Evolutionary conservation across 2,888 invertebrate species (phyloP).

Genomic region (Eulithis prunata): DNA sequence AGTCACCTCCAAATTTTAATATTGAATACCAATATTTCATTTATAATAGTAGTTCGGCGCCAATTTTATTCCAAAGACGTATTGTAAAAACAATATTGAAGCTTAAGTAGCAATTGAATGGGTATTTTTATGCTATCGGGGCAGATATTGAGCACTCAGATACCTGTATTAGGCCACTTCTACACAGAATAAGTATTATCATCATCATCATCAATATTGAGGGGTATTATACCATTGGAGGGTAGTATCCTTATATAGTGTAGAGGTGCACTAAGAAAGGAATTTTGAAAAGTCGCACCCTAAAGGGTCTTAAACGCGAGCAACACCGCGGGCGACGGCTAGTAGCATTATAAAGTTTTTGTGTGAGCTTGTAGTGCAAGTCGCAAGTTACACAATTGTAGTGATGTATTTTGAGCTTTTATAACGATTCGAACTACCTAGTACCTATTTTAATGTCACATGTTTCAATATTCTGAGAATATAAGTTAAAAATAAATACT

Average conservation of each 20-base stretch:
- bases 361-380: neutral
- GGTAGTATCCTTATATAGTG: no score
- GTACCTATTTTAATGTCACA: no score
- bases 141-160: slow-evolving; percentile 14
- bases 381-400: neutral
- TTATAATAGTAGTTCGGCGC: slow-evolving; percentile 10
- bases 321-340: no score
- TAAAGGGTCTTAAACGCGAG: no score
- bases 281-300: no score
- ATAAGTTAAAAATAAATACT: no score
- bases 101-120: slow-evolving; percentile 14
- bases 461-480: no score
- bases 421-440: no score
- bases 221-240: no score
- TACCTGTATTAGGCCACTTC: neutral
- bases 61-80: slow-evolving; percentile 16
- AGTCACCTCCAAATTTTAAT: slow-evolving; percentile 1
- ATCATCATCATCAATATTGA: no score
- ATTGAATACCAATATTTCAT: neutral
- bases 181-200: neutral
- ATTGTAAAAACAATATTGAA: slow-evolving; percentile 19
- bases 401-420: neutral
- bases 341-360: no score
- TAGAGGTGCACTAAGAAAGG: no score
- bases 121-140: slow-evolving; percentile 17